A percentile compares a stretch with the other conserved stretches of the same genome.
phyloP scores from a whole-genome alignment of 1,140 invertebrate genomes.

The Brachionus sp. region DNA sequence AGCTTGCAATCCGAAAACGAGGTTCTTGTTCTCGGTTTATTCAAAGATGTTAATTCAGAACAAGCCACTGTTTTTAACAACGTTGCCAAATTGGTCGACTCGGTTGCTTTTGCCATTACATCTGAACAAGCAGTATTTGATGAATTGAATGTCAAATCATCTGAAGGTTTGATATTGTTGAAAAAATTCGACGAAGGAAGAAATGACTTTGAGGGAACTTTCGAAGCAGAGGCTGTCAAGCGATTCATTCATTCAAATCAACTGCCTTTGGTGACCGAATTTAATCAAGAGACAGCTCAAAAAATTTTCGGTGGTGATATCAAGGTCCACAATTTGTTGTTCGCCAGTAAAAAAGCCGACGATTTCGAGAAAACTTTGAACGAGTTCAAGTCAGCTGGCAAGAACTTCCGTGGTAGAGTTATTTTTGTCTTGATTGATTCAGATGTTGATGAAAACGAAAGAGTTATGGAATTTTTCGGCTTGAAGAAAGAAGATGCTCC shows the following conservation, averaged over 20 bases:
- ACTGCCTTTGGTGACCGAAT: conserved; percentile 89
- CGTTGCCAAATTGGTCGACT: conserved; percentile 75
- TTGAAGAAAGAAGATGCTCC: conserved; percentile 88
- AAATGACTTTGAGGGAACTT: conserved; percentile 71
- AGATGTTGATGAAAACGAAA: conserved; percentile 88
- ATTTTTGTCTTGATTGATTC: conserved; percentile 92
- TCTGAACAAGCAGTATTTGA: conserved; percentile 71
- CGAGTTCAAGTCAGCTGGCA: conserved; percentile 67
- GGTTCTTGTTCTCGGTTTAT: conserved; percentile 86
- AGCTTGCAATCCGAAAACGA: conserved; percentile 74
- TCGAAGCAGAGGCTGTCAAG: conserved; percentile 67
- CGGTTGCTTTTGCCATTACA: conserved; percentile 81
- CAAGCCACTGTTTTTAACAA: conserved; percentile 78
- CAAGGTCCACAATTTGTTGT: conserved; percentile 89
- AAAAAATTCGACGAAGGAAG: conserved; percentile 77
- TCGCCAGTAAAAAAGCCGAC: conserved; percentile 80
- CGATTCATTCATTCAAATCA: conserved; percentile 80
- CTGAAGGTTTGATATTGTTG: conserved; percentile 75
- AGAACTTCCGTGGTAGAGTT: conserved; percentile 77
- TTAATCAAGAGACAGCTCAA: conserved; percentile 82
- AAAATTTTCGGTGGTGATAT: conserved; percentile 98
- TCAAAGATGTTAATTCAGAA: conserved; percentile 74
- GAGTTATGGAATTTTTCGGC: conserved; percentile 98
- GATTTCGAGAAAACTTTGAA: conserved; percentile 71
- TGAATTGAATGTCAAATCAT: conserved; percentile 69